phyloP scores from a whole-genome alignment of 1,140 invertebrate species.

The Drosophila bocqueti region DNA sequence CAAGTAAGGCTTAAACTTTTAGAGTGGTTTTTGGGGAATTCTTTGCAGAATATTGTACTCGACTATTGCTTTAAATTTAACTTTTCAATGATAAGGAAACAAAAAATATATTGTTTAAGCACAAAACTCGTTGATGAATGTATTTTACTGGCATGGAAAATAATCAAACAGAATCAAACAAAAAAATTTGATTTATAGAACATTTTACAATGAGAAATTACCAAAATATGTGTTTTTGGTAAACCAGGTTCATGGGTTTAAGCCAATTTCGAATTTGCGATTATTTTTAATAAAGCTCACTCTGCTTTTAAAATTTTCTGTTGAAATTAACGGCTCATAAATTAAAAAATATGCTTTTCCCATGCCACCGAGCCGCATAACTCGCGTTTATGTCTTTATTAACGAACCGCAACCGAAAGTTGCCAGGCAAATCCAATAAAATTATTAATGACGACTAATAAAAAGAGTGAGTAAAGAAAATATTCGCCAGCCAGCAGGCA shows the following conservation, averaged over 20 bases:
- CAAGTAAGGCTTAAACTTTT: slow-evolving; percentile 30
- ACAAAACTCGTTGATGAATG: neutral
- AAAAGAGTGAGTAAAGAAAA: slow-evolving; percentile 50
- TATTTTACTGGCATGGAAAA: no score
- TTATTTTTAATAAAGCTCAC: neutral
- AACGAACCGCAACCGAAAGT: slow-evolving; percentile 64
- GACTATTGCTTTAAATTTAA: neutral
- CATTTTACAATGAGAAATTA: neutral
- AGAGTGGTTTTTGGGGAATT: neutral
- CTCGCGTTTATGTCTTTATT: slow-evolving; percentile 72
- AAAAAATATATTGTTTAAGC: neutral
- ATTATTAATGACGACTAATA: slow-evolving; percentile 75
- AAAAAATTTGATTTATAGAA: neutral
- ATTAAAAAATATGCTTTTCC: slow-evolving; percentile 15
- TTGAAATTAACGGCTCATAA: slow-evolving; percentile 19
- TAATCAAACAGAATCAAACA: no score
- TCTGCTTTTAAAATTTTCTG: slow-evolving; percentile 4
- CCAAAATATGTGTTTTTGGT: neutral
- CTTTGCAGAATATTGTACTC: neutral
- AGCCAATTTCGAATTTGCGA: neutral
- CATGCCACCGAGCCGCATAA: slow-evolving; percentile 20
- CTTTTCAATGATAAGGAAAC: neutral
- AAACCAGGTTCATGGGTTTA: neutral
- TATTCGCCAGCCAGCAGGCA: slow-evolving; percentile 53
- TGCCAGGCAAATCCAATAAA: slow-evolving; percentile 63